Evolutionary conservation across 2,113 vertebrate species (phyloP), one percentile per base, ranked within the genome.

Genomic region (Phylloscopus trochilus): DNA sequence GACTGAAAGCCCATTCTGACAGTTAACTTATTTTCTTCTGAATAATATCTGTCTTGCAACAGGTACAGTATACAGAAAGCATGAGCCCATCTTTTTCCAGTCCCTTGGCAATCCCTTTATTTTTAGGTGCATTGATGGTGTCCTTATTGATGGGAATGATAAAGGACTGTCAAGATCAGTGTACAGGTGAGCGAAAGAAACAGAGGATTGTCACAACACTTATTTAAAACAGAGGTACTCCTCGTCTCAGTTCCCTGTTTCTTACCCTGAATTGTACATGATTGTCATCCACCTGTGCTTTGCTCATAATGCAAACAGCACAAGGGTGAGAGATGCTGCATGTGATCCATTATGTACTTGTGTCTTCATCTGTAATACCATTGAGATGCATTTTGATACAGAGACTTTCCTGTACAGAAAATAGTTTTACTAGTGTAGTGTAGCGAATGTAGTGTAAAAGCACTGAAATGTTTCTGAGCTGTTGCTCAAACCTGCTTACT

Each of bases 31-130:
- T 0, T 91, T 76, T 74, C n/a, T 55, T 86, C 86, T 96, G 69
- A 96, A 72, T 94, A 35, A 3, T 92, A 43, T 94, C 74, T 97
- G 41, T 96, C 41, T 93, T 92, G 58, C 19, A 94, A 97, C 96
- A 99, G 98, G 98, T 43, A 99, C 99, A 43, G 84, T 99, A 24
- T 99, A 99, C 98, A 98, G 99, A 97, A 97, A 97, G 27, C 97
- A 98, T 44, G 99, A 99, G 90, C 99, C 99, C 14, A 97, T 99
- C 92, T 98, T 99, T 88, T 98, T 99, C 94, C 99, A 99, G 97
- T 99, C 99, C 49, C 98, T 99, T 95, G 97, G 98, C 96, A 99
- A 99, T 95, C 98, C 98, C 3, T 99, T 99, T 97, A 98, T 99
- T 89, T 99, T 99, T 93, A 98, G 99, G 91, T 99, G 99, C 87